Evolutionary conservation across 2,888 invertebrate genomes (phyloP).

Genomic region (Limnephilus rhombicus): DNA sequence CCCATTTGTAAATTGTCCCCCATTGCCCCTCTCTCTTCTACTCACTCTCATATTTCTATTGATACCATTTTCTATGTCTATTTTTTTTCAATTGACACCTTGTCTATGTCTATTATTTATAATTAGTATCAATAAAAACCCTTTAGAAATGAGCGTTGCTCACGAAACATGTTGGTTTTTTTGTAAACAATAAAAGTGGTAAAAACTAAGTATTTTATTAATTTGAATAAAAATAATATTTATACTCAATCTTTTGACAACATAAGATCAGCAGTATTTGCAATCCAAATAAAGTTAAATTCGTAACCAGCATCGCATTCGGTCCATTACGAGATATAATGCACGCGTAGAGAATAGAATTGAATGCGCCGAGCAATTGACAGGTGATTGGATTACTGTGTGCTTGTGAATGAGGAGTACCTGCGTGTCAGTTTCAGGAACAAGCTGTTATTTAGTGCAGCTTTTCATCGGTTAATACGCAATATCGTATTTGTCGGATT

Average conservation of each 20-base stretch:
- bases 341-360: neutral
- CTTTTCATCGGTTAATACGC: neutral
- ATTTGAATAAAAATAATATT: no score
- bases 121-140: no score
- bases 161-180: no score
- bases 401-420: neutral
- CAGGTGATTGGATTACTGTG: slow-evolving; percentile 22
- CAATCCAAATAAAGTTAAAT: neutral
- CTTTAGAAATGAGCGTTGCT: no score
- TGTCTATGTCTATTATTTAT: no score
- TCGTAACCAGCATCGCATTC: neutral
- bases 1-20: no score
- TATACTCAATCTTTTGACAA: neutral
- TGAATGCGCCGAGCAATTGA: neutral
- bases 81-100: no score
- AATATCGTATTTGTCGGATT: neutral
- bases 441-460: neutral
- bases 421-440: slow-evolving; percentile 17
- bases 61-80: no score
- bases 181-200: no score
- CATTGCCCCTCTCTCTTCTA: no score
- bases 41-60: no score
- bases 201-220: no score
- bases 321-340: neutral
- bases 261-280: neutral